phyloP scores from a whole-genome alignment of 2,113 vertebrate genomes.

The Sterna hirundo region DNA sequence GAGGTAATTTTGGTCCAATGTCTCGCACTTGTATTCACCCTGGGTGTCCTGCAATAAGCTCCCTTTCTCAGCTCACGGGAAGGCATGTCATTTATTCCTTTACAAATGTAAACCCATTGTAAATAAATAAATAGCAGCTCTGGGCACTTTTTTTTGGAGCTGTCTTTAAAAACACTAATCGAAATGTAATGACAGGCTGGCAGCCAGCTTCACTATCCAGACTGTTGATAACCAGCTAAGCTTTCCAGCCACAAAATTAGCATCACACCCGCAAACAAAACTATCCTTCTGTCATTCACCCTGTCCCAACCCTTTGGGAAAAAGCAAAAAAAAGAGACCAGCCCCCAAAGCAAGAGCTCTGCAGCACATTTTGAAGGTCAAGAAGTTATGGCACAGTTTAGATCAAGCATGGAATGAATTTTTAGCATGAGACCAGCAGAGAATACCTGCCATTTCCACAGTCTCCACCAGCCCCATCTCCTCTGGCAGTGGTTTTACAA shows the following conservation, averaged over 20 bases:
- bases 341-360: background rate
- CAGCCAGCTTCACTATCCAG: conserved; percentile 22
- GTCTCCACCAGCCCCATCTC: background rate
- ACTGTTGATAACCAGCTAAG: conserved; percentile 26
- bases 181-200: conserved; percentile 54
- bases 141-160: conserved; percentile 24
- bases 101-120: conserved; percentile 20
- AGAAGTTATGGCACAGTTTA: background rate
- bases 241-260: conserved; percentile 48
- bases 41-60: background rate
- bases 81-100: conserved; percentile 13
- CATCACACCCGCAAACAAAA: background rate
- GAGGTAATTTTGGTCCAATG: background rate
- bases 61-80: background rate
- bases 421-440: background rate
- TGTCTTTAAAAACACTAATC: conserved; percentile 48
- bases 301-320: background rate
- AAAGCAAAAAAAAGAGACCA: background rate
- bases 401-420: background rate
- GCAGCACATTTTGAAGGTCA: background rate
- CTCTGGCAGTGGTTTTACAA: background rate
- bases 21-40: background rate
- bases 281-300: background rate
- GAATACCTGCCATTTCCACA: background rate
- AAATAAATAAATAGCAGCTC: conserved; percentile 50